Base-by-base conservation (phyloP, 1,140 invertebrate species). In the Drosophila ohnishii region DNA sequence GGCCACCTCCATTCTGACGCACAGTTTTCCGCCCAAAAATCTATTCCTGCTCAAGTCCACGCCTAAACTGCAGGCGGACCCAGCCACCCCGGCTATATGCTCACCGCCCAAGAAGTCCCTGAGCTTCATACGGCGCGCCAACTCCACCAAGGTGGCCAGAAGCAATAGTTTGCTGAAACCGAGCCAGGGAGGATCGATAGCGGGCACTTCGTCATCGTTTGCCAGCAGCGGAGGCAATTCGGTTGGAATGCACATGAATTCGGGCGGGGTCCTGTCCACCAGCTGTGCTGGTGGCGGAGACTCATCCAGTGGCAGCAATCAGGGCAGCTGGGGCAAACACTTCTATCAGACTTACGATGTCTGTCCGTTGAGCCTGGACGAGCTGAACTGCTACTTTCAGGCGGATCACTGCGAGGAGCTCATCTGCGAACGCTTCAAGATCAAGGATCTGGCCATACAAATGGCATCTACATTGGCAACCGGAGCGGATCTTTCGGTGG, bases 101-200 rank as follows among this genome's bases (percentile, higher is more conserved):
- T 91, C 90, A 35, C 91, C 91, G 14, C 90, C 93, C 7, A 93
- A 93, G 37, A 93, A 92, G 78, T 93, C 93, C 16, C 82, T 94
- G 0, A 94, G 93, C 84, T 93, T 94, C 40, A 95, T 96, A 66
- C 92, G 95, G 8, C 92, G 95, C 42, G 95, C 95, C 2, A 94
- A 95, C 76, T 95, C 95, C 73, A 95, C 95, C 1, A 96, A 95
- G 88, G 82, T 96, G 14, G 94, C 94, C 0, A 92, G 95, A 57
- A 95, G 94, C 76, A 95, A 94, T 80, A 94, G 93, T 1, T 78
- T 94, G 51, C 80, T 94, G 9, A 92, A 93, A 39, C 93, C 93
- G 73, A 86, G 92, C 80, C 65, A 69, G 10, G 65, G 82, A 1
- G 58, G 47, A n/a, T 13, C n/a, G 0, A 37, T 16, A 25, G 16